Evolutionary conservation across 2,888 invertebrate genomes (phyloP).

Genomic region (Acleris emargana): DNA sequence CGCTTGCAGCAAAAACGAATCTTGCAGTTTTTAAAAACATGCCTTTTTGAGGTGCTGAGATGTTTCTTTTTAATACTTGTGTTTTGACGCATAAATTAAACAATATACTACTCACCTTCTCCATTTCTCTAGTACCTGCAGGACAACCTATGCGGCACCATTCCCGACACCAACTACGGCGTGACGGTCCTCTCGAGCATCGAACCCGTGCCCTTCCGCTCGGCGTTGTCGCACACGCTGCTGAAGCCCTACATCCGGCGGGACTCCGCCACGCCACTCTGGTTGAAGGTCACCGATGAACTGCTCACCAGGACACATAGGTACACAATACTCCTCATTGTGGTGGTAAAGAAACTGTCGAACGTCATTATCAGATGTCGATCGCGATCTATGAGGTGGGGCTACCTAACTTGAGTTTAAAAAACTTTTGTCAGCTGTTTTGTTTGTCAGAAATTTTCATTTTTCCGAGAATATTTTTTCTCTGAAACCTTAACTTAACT

Average conservation of each 20-base stretch:
- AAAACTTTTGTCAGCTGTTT: too few relatives aligned
- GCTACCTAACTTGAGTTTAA: too few relatives aligned
- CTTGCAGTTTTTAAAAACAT: too few relatives aligned
- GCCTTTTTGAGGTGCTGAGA: too few relatives aligned
- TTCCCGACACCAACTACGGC: conserved; percentile 64
- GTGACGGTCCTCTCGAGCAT: conserved; percentile 79
- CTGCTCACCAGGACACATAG: conserved; percentile 82
- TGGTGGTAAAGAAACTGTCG: too few relatives aligned
- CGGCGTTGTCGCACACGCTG: conserved; percentile 87
- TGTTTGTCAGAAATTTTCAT: too few relatives aligned
- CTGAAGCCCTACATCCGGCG: conserved; percentile 93
- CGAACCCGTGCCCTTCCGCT: conserved; percentile 84
- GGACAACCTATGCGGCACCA: conserved; percentile 70
- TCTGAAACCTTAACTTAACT: too few relatives aligned
- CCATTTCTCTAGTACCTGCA: conserved; percentile 60
- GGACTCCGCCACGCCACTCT: conserved; percentile 87
- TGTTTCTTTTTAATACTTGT: too few relatives aligned
- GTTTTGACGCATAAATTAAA: neutral
- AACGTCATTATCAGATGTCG: too few relatives aligned
- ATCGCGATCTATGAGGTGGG: too few relatives aligned
- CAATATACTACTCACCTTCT: neutral
- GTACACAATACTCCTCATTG: conserved; percentile 47
- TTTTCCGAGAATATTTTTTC: too few relatives aligned
- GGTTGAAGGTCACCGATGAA: conserved; percentile 88
- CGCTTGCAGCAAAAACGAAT: too few relatives aligned